Conservation (phyloP, 2,113 vertebrate species). For the Prunella fulvescens region DNA sequence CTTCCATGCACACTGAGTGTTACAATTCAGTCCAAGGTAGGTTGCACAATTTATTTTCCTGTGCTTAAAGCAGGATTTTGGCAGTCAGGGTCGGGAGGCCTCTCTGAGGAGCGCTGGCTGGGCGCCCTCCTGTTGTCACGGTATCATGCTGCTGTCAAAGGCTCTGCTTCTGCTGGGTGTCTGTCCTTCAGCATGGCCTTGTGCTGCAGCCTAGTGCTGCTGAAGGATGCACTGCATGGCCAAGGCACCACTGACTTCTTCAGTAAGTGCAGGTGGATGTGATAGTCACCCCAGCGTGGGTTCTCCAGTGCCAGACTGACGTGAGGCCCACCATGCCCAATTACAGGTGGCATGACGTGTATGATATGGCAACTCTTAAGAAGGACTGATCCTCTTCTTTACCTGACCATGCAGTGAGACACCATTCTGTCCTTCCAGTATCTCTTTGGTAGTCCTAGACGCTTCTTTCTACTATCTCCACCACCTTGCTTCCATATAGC, state of each 20-base stretch:
- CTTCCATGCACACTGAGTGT: background rate
- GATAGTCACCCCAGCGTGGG: fast-evolving
- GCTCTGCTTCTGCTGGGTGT: background rate
- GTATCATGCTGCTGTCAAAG: background rate
- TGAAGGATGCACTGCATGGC: background rate
- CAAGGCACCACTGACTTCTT: background rate
- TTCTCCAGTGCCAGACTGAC: background rate
- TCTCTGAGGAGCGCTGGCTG: conserved; percentile 27
- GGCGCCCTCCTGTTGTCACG: background rate
- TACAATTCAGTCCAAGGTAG: background rate
- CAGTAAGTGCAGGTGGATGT: background rate
- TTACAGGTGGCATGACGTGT: too few species aligned
- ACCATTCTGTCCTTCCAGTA: background rate
- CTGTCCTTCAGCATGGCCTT: background rate
- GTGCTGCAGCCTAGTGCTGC: background rate
- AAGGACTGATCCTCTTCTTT: background rate
- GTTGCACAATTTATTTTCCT: conserved; percentile 58
- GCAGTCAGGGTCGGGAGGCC: conserved; percentile 44
- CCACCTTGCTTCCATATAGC: background rate
- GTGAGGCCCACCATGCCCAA: background rate
- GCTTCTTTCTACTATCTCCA: background rate
- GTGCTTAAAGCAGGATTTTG: conserved; percentile 39
- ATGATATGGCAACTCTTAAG: background rate
- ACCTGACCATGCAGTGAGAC: background rate
- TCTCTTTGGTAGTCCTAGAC: background rate